phyloP scores from a whole-genome alignment of 2,113 vertebrate species.

The Syngnathus scovelli region DNA sequence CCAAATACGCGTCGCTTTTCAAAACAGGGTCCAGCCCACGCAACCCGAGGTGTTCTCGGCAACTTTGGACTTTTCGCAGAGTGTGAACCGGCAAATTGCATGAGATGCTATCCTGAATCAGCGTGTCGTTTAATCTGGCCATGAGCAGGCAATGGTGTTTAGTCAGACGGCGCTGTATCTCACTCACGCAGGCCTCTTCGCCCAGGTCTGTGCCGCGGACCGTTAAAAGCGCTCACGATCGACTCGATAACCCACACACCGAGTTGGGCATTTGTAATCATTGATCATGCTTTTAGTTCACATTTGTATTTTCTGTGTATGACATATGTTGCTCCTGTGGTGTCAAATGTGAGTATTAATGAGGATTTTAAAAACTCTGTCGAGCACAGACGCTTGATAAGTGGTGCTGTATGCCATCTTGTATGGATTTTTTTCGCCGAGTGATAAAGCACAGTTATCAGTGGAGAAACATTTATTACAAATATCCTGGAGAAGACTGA shows the following conservation, averaged over 20 bases:
- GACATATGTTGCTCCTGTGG: background rate
- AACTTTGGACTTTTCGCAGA: conserved; percentile 44
- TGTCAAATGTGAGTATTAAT: background rate
- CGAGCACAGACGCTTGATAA: background rate
- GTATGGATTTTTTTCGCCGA: too few species aligned
- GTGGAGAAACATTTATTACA: too few species aligned
- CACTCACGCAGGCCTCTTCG: conserved; percentile 40
- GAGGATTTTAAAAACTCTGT: background rate
- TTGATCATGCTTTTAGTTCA: background rate
- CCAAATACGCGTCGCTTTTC: conserved; percentile 34
- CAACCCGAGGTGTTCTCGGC: conserved; percentile 54
- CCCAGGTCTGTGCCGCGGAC: conserved; percentile 29
- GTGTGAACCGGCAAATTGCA: conserved; percentile 63
- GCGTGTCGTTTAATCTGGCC: background rate
- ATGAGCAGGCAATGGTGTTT: conserved; percentile 1
- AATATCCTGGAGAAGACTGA: too few species aligned
- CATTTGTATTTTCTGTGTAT: background rate
- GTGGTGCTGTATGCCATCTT: too few species aligned
- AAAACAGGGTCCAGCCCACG: conserved; percentile 37
- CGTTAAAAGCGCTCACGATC: conserved; percentile 32
- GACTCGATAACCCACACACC: background rate
- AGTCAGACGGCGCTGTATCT: conserved; percentile 41
- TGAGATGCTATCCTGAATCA: conserved; percentile 66
- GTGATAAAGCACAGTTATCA: too few species aligned
- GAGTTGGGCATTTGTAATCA: background rate